A percentile compares a stretch with the other conserved stretches of the same genome.
Evolutionary conservation across 2,888 invertebrate genomes (phyloP).

Genomic region (Strigamia maritima): DNA sequence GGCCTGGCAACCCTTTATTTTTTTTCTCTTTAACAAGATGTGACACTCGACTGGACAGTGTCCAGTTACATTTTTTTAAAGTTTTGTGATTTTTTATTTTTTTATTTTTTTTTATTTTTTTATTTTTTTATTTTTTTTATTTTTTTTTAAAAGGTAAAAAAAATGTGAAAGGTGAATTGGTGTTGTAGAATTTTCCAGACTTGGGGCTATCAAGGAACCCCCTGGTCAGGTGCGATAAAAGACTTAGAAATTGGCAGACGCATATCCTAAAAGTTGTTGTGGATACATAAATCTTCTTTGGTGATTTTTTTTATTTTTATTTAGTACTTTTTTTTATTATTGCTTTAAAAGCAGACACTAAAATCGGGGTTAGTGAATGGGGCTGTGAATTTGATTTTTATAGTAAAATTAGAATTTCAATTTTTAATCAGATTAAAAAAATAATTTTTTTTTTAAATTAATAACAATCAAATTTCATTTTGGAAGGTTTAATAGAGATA

Average conservation of each 20-base stretch:
- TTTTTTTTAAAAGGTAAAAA: too few relatives aligned
- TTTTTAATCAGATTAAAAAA: neutral
- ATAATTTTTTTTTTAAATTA: neutral
- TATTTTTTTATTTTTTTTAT: neutral
- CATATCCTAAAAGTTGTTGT: neutral
- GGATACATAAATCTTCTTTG: neutral
- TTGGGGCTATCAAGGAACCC: neutral
- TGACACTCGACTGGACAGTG: constrained; percentile 17
- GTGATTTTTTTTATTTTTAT: neutral
- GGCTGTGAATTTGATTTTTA: neutral
- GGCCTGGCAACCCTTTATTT: neutral
- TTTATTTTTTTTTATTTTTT: neutral
- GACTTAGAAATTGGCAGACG: neutral
- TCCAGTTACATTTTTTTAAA: neutral
- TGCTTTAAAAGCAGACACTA: neutral
- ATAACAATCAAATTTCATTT: too few relatives aligned
- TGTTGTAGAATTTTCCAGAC: neutral
- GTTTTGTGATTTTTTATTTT: neutral
- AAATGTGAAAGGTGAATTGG: neutral
- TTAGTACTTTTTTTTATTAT: too few relatives aligned
- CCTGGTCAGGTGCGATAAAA: constrained; percentile 32
- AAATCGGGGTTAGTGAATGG: neutral
- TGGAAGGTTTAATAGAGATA: neutral
- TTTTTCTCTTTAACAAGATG: neutral
- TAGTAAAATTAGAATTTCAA: neutral